A percentile compares a stretch with the other conserved stretches of the same genome.
phyloP scores from a whole-genome alignment of 2,888 invertebrate species.

The Xestia sexstrigata region DNA sequence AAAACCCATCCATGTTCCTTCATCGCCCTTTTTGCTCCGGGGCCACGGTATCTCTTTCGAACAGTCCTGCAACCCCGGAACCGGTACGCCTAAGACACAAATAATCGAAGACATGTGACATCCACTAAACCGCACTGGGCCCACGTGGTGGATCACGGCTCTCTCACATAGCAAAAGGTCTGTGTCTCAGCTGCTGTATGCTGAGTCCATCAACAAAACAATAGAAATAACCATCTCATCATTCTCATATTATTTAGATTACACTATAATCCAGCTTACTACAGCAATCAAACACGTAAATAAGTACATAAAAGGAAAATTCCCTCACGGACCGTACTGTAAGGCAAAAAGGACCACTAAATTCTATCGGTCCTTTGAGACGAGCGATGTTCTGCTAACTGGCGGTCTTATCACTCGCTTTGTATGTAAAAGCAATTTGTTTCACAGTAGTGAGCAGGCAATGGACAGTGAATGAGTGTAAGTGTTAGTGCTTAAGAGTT shows the following conservation, averaged over 20 bases:
- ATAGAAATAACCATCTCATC: background rate
- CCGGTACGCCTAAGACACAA: background rate
- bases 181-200: background rate
- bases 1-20: too few species aligned
- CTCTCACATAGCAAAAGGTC: background rate
- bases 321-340: slow-evolving; percentile 18
- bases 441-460: slow-evolving; percentile 30
- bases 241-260: background rate
- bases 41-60: too few species aligned
- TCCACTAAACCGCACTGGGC: background rate
- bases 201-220: background rate
- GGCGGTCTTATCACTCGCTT: slow-evolving; percentile 47
- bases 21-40: too few species aligned
- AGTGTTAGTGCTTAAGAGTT: slow-evolving; percentile 15
- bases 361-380: slow-evolving; percentile 49
- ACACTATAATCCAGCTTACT: background rate
- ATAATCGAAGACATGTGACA: background rate
- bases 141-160: background rate
- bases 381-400: slow-evolving; percentile 39
- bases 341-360: slow-evolving; percentile 43
- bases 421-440: slow-evolving; percentile 43
- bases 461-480: slow-evolving; percentile 47
- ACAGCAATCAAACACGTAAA: slow-evolving; percentile 18
- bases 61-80: too few species aligned
- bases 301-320: slow-evolving; percentile 23